Evolutionary conservation across 2,797 vertebrate genomes (phyloP).

Genomic region (Poeciliopsis paucimaculata): DNA sequence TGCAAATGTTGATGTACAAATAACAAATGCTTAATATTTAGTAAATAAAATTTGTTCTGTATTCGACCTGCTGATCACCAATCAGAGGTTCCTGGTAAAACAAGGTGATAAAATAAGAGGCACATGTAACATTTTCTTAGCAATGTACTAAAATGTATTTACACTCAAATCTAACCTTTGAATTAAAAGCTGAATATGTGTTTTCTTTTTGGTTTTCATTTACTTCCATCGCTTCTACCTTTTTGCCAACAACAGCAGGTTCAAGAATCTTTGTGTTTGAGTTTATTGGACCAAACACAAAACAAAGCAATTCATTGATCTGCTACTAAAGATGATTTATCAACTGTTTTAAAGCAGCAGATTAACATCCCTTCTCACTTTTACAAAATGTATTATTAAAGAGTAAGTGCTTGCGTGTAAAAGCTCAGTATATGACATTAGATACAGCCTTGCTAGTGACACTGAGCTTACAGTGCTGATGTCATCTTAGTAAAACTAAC

Average conservation of each 20-base stretch:
- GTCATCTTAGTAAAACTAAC: constrained; percentile 26
- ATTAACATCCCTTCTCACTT: constrained; percentile 2
- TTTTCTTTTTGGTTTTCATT: not conserved
- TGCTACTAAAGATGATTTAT: constrained; percentile 16
- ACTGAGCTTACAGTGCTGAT: constrained; percentile 1
- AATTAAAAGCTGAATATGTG: not conserved
- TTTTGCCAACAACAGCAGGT: constrained; percentile 7
- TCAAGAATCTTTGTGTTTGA: constrained; percentile 30
- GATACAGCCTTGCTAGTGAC: not conserved
- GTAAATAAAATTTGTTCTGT: not conserved
- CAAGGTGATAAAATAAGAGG: not conserved
- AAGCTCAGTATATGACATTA: constrained; percentile 2
- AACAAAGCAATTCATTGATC: constrained; percentile 26
- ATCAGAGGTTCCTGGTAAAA: not conserved
- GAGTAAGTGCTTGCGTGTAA: not conserved
- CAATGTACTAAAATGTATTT: not conserved
- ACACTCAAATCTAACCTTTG: not conserved
- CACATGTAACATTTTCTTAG: not conserved
- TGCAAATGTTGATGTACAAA: not conserved
- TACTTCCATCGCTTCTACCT: constrained; percentile 1
- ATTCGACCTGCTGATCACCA: not conserved
- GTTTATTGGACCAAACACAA: constrained; percentile 10
- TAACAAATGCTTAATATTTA: not conserved
- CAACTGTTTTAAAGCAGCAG: not conserved
- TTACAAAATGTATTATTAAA: not conserved